Evolutionary conservation across 2,888 invertebrate species (phyloP).

Genomic region (Seladonia tumulorum): DNA sequence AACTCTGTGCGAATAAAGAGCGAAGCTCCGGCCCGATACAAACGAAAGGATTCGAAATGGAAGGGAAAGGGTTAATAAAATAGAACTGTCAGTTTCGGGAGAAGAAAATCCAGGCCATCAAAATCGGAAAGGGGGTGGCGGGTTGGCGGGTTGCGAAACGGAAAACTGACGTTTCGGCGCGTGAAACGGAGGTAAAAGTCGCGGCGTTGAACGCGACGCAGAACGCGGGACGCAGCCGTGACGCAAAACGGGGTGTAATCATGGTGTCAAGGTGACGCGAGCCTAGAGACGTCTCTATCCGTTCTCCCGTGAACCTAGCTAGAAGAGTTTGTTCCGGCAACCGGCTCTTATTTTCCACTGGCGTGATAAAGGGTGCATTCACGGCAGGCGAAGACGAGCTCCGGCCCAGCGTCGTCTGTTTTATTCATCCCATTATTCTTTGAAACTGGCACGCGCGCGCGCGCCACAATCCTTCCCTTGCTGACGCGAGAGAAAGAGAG

Average conservation of each 20-base stretch:
- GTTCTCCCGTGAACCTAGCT: conserved; percentile 47
- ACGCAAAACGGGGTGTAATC: conserved; percentile 35
- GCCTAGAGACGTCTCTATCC: conserved; percentile 45
- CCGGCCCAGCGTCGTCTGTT: conserved; percentile 24
- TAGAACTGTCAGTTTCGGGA: background rate
- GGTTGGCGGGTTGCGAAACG: background rate
- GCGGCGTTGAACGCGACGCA: conserved; percentile 24
- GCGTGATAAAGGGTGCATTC: conserved; percentile 58
- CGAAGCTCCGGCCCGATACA: background rate
- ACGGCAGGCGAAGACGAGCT: conserved; percentile 40
- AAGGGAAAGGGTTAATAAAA: background rate
- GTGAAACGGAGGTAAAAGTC: conserved; percentile 9
- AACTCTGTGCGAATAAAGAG: background rate
- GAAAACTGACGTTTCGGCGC: conserved; percentile 11
- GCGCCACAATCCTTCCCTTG: conserved; percentile 14
- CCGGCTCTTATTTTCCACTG: conserved; percentile 49
- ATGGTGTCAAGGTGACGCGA: conserved; percentile 28
- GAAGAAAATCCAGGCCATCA: background rate
- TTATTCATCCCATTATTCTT: conserved; percentile 63
- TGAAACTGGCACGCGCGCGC: conserved; percentile 25
- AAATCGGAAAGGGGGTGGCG: background rate
- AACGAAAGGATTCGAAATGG: background rate
- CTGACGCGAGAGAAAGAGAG: background rate
- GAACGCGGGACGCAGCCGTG: background rate
- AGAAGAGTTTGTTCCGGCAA: conserved; percentile 41